Percentiles rank a stretch among this genome's conserved stretches.
phyloP scores from a whole-genome alignment of 64 coral and sea anemone genomes.

The Stichodactyla mertensii region DNA sequence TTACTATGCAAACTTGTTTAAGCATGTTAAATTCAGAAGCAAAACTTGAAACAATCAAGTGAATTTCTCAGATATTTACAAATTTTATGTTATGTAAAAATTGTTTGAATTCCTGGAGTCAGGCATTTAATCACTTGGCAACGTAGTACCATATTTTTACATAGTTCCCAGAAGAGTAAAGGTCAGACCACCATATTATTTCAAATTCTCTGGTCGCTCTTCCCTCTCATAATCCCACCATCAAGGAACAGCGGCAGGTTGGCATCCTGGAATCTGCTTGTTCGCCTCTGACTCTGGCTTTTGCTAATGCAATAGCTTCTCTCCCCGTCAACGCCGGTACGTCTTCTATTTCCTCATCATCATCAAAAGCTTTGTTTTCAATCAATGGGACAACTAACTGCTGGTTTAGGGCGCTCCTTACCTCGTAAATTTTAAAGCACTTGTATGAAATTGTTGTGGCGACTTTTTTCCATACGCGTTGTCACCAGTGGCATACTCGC shows the following conservation, averaged over 20 bases:
- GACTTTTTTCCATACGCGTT: conserved; percentile 38
- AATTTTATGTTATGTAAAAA: not conserved
- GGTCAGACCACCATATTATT: conserved; percentile 18
- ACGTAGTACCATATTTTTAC: conserved; percentile 35
- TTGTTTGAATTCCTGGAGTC: not conserved
- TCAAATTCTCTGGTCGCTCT: conserved; percentile 45
- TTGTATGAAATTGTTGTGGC: conserved; percentile 21
- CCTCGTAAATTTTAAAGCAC: conserved; percentile 34
- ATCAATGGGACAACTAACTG: not conserved
- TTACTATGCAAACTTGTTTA: no score
- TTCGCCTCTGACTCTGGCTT: conserved; percentile 22
- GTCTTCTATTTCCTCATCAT: conserved; percentile 20
- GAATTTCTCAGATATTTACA: not conserved
- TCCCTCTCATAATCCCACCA: conserved; percentile 28
- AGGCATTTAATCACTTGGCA: conserved; percentile 21
- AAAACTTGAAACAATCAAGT: not conserved
- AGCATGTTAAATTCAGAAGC: no score
- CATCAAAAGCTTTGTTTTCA: conserved; percentile 27
- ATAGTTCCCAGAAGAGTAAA: conserved; percentile 10
- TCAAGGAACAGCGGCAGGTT: conserved; percentile 25
- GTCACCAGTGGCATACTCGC: conserved; percentile 31
- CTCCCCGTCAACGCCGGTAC: not conserved
- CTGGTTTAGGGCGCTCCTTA: not conserved
- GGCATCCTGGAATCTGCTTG: not conserved
- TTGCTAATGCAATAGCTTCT: conserved; percentile 35